These are phyloP conservation scores for Phyllopteryx taeniolatus DNA, from an alignment of 2,113 vertebrate genomes.

Conservation along the genomic window DNA sequence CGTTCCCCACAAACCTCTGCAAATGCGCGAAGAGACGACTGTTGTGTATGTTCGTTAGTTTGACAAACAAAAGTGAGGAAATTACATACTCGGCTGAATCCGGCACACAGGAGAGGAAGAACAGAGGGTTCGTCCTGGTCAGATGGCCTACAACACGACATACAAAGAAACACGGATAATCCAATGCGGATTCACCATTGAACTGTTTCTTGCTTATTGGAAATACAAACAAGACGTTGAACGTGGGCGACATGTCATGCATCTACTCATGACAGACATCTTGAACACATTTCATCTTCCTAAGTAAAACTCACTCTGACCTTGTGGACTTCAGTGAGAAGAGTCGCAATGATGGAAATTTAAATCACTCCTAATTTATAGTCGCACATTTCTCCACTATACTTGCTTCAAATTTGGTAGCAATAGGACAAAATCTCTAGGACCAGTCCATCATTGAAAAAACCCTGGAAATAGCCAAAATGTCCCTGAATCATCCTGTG, in stretches of 20 bases:
- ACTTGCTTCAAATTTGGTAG: too few relatives aligned
- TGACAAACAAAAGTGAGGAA: neutral
- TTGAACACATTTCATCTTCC: neutral
- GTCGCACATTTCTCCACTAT: too few relatives aligned
- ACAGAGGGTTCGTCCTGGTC: constrained; percentile 87
- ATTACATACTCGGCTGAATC: constrained; percentile 88
- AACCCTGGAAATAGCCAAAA: too few relatives aligned
- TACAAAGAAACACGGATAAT: neutral
- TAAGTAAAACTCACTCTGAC: neutral
- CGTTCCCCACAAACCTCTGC: constrained; percentile 91
- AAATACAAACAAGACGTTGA: neutral
- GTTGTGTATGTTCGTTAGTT: neutral
- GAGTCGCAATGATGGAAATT: too few relatives aligned
- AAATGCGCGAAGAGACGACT: neutral
- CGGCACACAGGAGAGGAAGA: constrained; percentile 86
- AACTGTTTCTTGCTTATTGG: neutral
- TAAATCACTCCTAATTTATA: too few relatives aligned
- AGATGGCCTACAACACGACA: constrained; percentile 74
- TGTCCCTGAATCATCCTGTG: too few relatives aligned
- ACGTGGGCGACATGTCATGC: neutral
- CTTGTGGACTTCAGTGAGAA: too few relatives aligned
- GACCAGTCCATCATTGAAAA: too few relatives aligned
- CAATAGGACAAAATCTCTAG: too few relatives aligned
- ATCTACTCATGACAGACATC: too few relatives aligned
- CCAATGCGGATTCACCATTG: neutral